These are phyloP conservation scores for Cryptotermes secundus DNA, from an alignment of 1,140 invertebrate species.

Conservation along the genomic window DNA sequence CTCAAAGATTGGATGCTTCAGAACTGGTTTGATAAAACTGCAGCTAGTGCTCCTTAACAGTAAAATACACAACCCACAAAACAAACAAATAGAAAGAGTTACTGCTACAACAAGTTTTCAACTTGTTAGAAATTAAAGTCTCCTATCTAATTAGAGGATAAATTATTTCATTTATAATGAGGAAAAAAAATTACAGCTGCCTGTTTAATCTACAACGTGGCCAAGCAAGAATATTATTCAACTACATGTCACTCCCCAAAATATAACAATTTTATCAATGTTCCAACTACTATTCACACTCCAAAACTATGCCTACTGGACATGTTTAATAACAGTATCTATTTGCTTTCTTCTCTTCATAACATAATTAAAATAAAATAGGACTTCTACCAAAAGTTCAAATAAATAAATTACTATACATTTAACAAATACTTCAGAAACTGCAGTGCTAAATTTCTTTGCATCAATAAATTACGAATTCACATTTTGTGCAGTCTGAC, in stretches of 20 bases:
- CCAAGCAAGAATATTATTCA: background rate
- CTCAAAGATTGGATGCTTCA: background rate
- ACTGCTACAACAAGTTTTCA: background rate
- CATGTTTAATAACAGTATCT: background rate
- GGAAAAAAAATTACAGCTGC: background rate
- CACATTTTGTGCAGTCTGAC: background rate
- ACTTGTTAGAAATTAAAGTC: background rate
- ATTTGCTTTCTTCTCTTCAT: background rate
- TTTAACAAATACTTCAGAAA: constrained; percentile 18
- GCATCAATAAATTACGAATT: background rate
- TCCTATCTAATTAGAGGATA: background rate
- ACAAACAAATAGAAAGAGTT: background rate
- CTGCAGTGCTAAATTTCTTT: background rate
- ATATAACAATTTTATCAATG: background rate
- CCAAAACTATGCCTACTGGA: constrained; percentile 11
- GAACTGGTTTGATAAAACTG: background rate
- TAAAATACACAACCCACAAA: constrained; percentile 5
- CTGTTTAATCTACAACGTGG: no score
- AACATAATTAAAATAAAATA: constrained; percentile 2
- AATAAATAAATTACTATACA: constrained; percentile 29
- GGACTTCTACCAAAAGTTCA: background rate
- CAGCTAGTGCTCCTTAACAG: background rate
- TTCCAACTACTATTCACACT: background rate
- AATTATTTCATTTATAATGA: background rate
- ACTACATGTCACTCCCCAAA: background rate